Percentiles rank a stretch among this genome's conserved stretches.
These are phyloP conservation scores for Novumbra hubbsi DNA, from an alignment of 2,797 vertebrate species.

Conservation along the genomic window DNA sequence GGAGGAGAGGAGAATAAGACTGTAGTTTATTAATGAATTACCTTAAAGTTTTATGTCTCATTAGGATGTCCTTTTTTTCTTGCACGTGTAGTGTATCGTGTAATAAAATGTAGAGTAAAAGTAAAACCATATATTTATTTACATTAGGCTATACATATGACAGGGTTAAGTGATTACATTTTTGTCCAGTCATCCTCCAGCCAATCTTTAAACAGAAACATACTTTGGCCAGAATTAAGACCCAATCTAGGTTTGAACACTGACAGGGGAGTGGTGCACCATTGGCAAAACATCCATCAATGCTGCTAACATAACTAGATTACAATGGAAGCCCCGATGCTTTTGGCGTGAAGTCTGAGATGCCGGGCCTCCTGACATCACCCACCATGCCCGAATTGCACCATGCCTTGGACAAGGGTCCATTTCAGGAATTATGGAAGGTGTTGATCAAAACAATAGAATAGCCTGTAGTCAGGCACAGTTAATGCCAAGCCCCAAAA, in stretches of 20 bases:
- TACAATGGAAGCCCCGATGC: background rate
- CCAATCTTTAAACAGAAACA: background rate
- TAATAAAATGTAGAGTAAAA: background rate
- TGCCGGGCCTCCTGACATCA: background rate
- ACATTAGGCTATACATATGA: background rate
- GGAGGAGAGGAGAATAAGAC: background rate
- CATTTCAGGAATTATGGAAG: background rate
- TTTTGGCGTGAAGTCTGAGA: background rate
- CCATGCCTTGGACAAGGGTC: background rate
- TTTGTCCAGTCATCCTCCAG: background rate
- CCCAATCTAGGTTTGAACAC: background rate
- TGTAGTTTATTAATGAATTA: background rate
- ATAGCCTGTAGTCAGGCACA: constrained; percentile 10
- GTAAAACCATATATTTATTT: background rate
- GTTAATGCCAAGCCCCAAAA: constrained; percentile 35
- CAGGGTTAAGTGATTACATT: background rate
- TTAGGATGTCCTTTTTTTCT: background rate
- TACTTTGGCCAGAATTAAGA: background rate
- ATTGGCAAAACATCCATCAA: constrained; percentile 1
- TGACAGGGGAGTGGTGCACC: background rate
- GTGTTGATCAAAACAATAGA: constrained; percentile 28
- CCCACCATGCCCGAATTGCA: background rate
- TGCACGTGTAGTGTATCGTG: background rate
- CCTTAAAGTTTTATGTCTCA: background rate
- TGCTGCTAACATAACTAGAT: background rate